Evolutionary conservation across 1,140 invertebrate genomes (phyloP), one percentile per base, ranked within the genome.

Genomic region (Drosophila bocqueti): DNA sequence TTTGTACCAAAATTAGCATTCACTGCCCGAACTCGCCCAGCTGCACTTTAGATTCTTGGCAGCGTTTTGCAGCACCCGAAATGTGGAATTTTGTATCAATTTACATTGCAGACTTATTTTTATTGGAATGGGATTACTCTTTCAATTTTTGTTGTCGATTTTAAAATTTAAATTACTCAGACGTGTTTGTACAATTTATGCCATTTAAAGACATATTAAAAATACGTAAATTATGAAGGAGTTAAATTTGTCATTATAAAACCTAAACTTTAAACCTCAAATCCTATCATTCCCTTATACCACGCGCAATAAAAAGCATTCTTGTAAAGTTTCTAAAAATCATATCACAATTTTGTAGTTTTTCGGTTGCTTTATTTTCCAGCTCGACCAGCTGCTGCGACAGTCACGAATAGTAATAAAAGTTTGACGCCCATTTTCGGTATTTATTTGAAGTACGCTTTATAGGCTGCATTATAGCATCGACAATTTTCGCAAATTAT

Each of bases 371-470:
- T 24, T 26, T 26, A n/a, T 49, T 29, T 47, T 49, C 7, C 4
- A 9, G 16, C 46, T 49, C 24, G 8, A 54, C 67, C 68, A 64
- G 68, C 82, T 85, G 69, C 46, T 74, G 47, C 59, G 47, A 64
- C 54, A 85, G 81, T 79, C 63, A 85, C 62, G 62, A 72, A 67
- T 46, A 36, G 46, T 61, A 85, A 85, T 85, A 85, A 81, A 79
- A 85, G 62, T 79, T 69, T 62, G 24, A 42, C 59, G 9, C 26
- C n/a, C 36, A 58, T 26, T 57, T 57, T 24, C 21, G 6, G 9
- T 11, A 40, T 40, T 58, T 26, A 58, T 40, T 62, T 47, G 43
- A 61, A 64, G 46, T 43, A 73, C 29, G 64, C 59, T 50, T 79
- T 83, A 83, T 79, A 69, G 75, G 64, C 75, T 83, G 80, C 52